Evolutionary conservation across 2,888 invertebrate genomes (phyloP), one percentile per base, ranked within the genome.

Genomic region (Cephus spinipes): DNA sequence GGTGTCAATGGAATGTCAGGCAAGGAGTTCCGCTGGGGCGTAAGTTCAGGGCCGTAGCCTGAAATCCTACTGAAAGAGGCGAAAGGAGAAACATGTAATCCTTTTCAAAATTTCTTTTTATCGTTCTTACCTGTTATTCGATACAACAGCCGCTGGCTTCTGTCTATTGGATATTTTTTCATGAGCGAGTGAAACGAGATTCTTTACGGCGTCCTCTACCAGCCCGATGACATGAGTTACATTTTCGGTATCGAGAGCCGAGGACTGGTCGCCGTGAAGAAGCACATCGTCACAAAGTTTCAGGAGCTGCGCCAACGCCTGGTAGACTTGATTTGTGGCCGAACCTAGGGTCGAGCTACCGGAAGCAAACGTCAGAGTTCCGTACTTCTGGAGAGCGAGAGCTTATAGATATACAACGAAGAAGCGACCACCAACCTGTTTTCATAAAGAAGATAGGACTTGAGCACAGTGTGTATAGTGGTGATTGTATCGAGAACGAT

Each of bases 401-500:
- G 40, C 4, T 15, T 40, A 15, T 6, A 40, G 1, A 40, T 15
- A 15, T 36, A 40, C 4, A 15, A 4, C 92, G 34, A 92, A 92
- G 74, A 76, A 81, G 36, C 79, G 74, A 76, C 36, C 77, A 55
- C 74, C 80, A 84, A 93, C 93, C 93, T 93, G 85, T 93, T 93
- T 82, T 93, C 93, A 81, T 93, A 92, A 75, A 93, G 90, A 34
- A 93, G 89, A 82, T 92, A 93, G 33, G 92, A 92, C 83, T 93
- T 93, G 81, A 93, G 90, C 76, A 92, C 91, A 77, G 95, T 95
- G 92, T 97, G 96, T 92, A 97, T 97, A 90, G 96, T 95, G 90
- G 97, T 96, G 85, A 98, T 96, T 78, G 96, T 97, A 92, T 98
- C 98, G 90, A 98, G 94, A 82, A 98, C 97, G 87, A 98, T 96